These are phyloP conservation scores for Scrobipalpa atriplicella DNA, from an alignment of 2,888 invertebrate species.

Conservation along the genomic window DNA sequence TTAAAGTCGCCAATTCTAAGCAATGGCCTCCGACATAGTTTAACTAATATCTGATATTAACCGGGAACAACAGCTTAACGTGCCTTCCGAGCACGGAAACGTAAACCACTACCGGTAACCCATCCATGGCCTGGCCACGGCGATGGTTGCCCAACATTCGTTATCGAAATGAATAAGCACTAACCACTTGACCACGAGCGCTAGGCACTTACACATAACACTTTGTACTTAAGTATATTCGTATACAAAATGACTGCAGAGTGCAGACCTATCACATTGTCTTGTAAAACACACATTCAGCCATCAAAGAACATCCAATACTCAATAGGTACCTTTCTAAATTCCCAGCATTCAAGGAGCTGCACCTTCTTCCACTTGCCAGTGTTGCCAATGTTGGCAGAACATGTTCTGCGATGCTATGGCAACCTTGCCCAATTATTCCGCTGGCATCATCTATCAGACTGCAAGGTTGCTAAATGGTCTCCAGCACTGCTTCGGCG, in stretches of 20 bases:
- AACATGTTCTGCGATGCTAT: neutral
- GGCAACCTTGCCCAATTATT: conserved; percentile 47
- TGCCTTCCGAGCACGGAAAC: too few relatives aligned
- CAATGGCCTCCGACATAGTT: too few relatives aligned
- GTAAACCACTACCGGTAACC: too few relatives aligned
- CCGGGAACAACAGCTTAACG: neutral
- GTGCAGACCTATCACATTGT: neutral
- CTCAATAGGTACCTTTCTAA: conserved; percentile 12
- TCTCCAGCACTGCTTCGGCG: conserved; percentile 43
- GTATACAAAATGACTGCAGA: neutral
- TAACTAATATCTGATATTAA: too few relatives aligned
- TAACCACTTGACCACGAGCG: too few relatives aligned
- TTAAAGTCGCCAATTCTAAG: too few relatives aligned
- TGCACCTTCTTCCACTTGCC: neutral
- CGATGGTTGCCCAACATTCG: too few relatives aligned
- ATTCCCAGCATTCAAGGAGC: conserved; percentile 14
- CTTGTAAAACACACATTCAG: neutral
- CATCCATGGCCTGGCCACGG: too few relatives aligned
- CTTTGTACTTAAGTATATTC: too few relatives aligned
- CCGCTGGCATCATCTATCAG: conserved; percentile 52
- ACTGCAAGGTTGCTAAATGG: conserved; percentile 46
- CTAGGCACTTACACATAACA: too few relatives aligned
- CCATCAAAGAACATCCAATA: conserved; percentile 4
- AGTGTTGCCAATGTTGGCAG: neutral
- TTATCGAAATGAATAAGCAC: too few relatives aligned